Evolutionary conservation across 2,797 vertebrate genomes (phyloP).

Genomic region (Carapus acus): DNA sequence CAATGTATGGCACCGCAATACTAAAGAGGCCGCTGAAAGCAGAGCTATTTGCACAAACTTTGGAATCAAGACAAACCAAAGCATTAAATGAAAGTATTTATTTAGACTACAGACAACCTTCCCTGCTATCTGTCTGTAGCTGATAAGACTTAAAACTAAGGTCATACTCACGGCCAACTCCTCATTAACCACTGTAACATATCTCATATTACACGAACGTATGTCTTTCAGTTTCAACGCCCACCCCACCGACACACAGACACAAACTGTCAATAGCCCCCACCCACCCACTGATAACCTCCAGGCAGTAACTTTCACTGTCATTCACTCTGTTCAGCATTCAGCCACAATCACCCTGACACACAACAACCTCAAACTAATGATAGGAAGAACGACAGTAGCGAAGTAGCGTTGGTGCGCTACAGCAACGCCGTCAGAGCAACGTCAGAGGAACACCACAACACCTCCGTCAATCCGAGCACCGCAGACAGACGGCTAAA

Average conservation of each 20-base stretch:
- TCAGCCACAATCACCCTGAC: neutral
- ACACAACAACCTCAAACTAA: too few species aligned
- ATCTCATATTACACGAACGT: too few species aligned
- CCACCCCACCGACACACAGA: conserved; percentile 7
- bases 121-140: neutral
- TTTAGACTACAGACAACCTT: neutral
- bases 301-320: conserved; percentile 15
- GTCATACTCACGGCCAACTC: neutral
- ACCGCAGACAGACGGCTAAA: neutral
- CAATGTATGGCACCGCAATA: too few species aligned
- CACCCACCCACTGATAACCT: conserved; percentile 40
- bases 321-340: conserved; percentile 30
- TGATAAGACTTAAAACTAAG: neutral
- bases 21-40: too few species aligned
- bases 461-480: neutral
- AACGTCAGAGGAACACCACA: neutral
- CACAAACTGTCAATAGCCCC: conserved; percentile 21
- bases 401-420: too few species aligned
- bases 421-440: neutral
- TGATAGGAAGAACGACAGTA: neutral
- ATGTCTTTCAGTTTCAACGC: conserved; percentile 3
- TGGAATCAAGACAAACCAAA: too few species aligned
- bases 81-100: too few species aligned
- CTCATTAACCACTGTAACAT: too few species aligned
- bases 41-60: too few species aligned